A percentile compares a stretch with the other conserved stretches of the same genome.
These are phyloP conservation scores for Megaceryle torquata DNA, from an alignment of 2,113 vertebrate species.

Conservation along the genomic window DNA sequence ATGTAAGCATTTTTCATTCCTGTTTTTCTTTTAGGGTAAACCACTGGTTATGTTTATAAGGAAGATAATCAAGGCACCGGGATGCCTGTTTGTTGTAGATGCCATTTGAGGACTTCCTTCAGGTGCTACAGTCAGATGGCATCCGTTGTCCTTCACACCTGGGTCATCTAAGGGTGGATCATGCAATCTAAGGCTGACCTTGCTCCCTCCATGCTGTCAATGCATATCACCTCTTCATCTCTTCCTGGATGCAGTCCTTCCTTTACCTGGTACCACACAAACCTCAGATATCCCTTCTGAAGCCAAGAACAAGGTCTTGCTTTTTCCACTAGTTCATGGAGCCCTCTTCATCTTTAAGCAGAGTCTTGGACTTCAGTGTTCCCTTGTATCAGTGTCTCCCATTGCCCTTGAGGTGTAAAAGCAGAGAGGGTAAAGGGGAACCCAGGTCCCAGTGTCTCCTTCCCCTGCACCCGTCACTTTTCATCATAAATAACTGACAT, in stretches of 20 bases:
- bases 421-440: neutral
- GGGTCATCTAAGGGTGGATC: neutral
- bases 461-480: neutral
- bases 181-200: neutral
- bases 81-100: neutral
- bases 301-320: neutral
- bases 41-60: neutral
- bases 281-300: neutral
- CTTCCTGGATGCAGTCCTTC: neutral
- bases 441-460: neutral
- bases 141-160: neutral
- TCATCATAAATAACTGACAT: constrained; percentile 83
- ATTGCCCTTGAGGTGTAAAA: neutral
- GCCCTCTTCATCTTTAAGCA: neutral
- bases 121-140: neutral
- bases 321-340: neutral
- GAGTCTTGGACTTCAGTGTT: neutral
- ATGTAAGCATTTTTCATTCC: neutral
- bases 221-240: neutral
- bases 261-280: neutral
- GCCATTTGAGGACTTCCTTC: neutral
- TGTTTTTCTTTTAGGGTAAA: neutral
- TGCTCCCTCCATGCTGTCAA: neutral
- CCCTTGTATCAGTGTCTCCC: neutral
- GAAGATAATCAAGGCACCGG: neutral